phyloP scores from a whole-genome alignment of 2,797 vertebrate species.

The Valencia hispanica region DNA sequence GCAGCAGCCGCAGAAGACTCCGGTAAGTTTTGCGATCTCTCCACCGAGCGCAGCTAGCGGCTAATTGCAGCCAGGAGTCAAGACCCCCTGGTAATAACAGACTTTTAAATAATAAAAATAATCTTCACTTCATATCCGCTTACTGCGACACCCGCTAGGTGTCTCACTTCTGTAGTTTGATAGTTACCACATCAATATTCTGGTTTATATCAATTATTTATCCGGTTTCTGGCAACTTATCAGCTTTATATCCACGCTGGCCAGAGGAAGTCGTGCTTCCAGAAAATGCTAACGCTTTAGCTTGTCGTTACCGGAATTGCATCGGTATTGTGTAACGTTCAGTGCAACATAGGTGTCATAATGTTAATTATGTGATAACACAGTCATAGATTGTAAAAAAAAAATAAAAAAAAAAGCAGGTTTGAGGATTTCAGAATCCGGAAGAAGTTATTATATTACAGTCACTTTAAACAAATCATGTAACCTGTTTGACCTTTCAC shows the following conservation, averaged over 20 bases:
- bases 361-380: neutral
- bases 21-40: conserved; percentile 70
- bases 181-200: neutral
- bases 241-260: conserved; percentile 32
- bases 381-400: neutral
- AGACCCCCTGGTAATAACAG: neutral
- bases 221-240: conserved; percentile 17
- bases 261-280: conserved; percentile 21
- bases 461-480: neutral
- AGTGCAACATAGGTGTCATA: neutral
- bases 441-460: neutral
- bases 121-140: neutral
- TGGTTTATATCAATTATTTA: neutral
- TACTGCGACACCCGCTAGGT: no score
- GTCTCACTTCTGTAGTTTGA: neutral
- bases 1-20: conserved; percentile 38
- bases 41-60: conserved; percentile 52
- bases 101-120: neutral
- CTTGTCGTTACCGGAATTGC: conserved; percentile 12
- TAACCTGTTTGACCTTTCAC: neutral
- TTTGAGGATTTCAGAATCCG: neutral
- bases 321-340: neutral
- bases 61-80: conserved; percentile 42
- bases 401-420: neutral
- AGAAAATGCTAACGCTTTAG: conserved; percentile 36